Evolutionary conservation across 2,888 invertebrate genomes (phyloP), one percentile per base, ranked within the genome.

Genomic region (Polietes domitor): DNA sequence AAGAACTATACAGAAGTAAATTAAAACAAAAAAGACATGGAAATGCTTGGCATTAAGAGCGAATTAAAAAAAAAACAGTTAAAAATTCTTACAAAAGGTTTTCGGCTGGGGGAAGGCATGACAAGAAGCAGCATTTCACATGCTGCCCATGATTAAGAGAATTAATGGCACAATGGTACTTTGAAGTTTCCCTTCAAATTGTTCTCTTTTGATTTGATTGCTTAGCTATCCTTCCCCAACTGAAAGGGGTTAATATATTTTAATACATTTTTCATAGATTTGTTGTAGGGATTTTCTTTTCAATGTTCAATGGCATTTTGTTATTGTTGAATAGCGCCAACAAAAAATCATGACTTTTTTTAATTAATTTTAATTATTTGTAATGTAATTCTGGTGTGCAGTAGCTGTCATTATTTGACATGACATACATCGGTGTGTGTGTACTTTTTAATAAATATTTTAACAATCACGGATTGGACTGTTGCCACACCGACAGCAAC

Each of bases 401-500:
- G 70, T 78, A 80, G 77, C 47, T 72, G 26, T 47, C 21, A 75
- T 63, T 78, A 37, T 32, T 58, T 17, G 43, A 58, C 17, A 43
- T 61, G 58, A 68, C 68, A 68, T n/a, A 73, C 41, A 63, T 74
- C 71, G n/a, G 58, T 43, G 19, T 65, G 21, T 28, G 12, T 5
- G 7, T 6, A 63, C 37, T 37, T 2, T 41, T 68, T 68, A 61
- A 61, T 61, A 72, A 77, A 80, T 73, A 70, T 77, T 63, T 37
- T 70, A 75, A 81, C 71, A 84, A 78, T 80, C 74, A 81, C 24
- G 71, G 77, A 81, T 80, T 77, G 71, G n/a, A n/a, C 43, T 81
- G 43, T 41, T 65, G 65, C 21, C 32, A 17, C 63, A 17, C 4
- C 37, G 41, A 28, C 65, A 37, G 53, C 19, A 26, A 24, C 43